phyloP scores from a whole-genome alignment of 1,140 invertebrate species.

The Orchesella cincta region DNA sequence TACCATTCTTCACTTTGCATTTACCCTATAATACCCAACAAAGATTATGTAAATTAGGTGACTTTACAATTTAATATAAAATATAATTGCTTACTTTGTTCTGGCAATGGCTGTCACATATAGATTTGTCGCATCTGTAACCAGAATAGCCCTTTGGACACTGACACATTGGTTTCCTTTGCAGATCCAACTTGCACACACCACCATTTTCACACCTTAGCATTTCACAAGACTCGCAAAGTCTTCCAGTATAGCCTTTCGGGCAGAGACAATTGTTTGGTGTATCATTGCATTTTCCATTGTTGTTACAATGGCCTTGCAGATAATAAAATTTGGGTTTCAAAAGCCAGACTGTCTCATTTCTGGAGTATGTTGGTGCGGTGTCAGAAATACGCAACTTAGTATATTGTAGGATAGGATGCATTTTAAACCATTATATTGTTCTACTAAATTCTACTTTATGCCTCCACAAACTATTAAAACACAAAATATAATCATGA shows the following conservation, averaged over 20 bases:
- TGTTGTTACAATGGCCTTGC: slow-evolving; percentile 63
- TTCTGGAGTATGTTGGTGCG: no score
- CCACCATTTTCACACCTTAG: slow-evolving; percentile 57
- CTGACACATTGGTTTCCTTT: slow-evolving; percentile 51
- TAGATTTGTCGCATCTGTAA: slow-evolving; percentile 55
- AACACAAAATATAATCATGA: no score
- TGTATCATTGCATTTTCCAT: slow-evolving; percentile 60
- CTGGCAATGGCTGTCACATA: slow-evolving; percentile 56
- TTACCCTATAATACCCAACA: slow-evolving; percentile 40
- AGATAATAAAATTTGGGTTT: slow-evolving; percentile 62
- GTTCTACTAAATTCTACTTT: no score
- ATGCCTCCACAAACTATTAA: no score
- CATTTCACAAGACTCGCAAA: slow-evolving; percentile 55
- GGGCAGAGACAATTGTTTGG: slow-evolving; percentile 47
- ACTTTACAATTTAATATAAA: neutral
- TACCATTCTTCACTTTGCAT: slow-evolving; percentile 45
- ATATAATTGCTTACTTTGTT: slow-evolving; percentile 41
- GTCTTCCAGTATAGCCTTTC: slow-evolving; percentile 46
- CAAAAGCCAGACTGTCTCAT: no score
- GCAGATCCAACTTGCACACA: slow-evolving; percentile 51
- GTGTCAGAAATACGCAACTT: no score
- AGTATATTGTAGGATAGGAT: no score
- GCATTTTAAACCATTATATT: no score
- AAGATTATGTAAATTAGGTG: slow-evolving; percentile 26
- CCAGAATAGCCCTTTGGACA: slow-evolving; percentile 57